Evolutionary conservation across 2,113 vertebrate genomes (phyloP).

Genomic region (Prunella himalayana): DNA sequence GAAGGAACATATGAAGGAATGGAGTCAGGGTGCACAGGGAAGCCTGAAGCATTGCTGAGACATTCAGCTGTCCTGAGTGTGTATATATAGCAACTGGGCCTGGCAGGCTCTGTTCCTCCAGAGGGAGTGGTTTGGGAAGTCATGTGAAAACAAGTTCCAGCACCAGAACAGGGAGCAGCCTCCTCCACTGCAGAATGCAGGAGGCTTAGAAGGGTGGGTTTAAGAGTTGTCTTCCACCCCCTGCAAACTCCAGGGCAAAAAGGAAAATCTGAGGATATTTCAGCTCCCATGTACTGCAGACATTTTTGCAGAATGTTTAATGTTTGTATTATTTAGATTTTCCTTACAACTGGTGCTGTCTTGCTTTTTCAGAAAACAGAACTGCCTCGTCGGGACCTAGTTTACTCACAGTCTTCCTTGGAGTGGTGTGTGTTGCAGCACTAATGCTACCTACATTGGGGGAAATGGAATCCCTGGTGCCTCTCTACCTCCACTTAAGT

Average conservation of each 20-base stretch:
- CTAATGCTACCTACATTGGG: slow-evolving; percentile 97
- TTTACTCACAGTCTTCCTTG: slow-evolving; percentile 92
- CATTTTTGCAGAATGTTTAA: neutral
- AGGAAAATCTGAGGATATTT: neutral
- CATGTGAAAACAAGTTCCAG: slow-evolving; percentile 12
- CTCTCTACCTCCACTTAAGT: slow-evolving; percentile 99
- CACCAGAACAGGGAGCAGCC: neutral
- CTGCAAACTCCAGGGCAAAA: neutral
- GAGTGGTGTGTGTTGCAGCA: slow-evolving; percentile 89
- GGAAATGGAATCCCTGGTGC: slow-evolving; percentile 94
- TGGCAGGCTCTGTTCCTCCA: neutral
- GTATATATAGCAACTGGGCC: neutral
- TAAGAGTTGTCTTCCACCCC: neutral
- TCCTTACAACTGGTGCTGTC: neutral
- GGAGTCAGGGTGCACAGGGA: neutral
- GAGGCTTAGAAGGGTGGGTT: neutral
- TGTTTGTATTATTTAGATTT: accelerated
- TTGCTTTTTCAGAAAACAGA: slow-evolving; percentile 80
- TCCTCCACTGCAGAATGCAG: neutral
- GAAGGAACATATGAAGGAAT: neutral
- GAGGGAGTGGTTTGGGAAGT: neutral
- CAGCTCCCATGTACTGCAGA: neutral
- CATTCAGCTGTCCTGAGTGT: neutral
- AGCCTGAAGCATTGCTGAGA: neutral
- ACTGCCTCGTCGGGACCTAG: slow-evolving; percentile 89